Evolutionary conservation across 1,140 invertebrate genomes (phyloP).

Genomic region (Drosophila teissieri): DNA sequence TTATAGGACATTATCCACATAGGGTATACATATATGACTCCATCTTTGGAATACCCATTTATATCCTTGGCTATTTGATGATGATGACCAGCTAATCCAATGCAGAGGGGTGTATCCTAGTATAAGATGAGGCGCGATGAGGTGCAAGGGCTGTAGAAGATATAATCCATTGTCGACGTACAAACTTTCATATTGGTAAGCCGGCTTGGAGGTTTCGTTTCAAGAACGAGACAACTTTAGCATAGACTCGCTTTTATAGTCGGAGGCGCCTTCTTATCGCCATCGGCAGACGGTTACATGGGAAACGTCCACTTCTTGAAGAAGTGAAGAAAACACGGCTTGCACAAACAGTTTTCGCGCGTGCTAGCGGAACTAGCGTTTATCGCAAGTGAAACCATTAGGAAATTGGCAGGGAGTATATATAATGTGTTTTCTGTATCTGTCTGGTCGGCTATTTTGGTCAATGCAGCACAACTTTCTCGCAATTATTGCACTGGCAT

Average conservation of each 20-base stretch:
- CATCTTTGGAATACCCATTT: too few relatives aligned
- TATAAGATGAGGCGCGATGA: neutral
- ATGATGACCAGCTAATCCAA: too few relatives aligned
- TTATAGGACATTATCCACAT: too few relatives aligned
- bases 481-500: too few relatives aligned
- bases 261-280: neutral
- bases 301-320: neutral
- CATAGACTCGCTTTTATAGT: neutral
- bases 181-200: constrained; percentile 1
- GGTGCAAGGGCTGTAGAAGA: neutral
- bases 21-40: too few relatives aligned
- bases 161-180: neutral
- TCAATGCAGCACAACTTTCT: neutral
- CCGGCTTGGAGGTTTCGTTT: neutral
- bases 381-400: neutral
- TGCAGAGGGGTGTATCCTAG: too few relatives aligned
- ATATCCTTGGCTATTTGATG: too few relatives aligned
- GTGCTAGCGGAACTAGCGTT: constrained; percentile 4
- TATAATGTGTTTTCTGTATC: neutral
- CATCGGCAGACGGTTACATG: constrained; percentile 5
- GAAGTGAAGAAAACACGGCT: neutral
- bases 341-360: constrained; percentile 3
- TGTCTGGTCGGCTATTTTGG: neutral
- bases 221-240: neutral
- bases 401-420: constrained; percentile 1